phyloP scores from a whole-genome alignment of 2,797 vertebrate genomes.

The Neoniphon sammara region DNA sequence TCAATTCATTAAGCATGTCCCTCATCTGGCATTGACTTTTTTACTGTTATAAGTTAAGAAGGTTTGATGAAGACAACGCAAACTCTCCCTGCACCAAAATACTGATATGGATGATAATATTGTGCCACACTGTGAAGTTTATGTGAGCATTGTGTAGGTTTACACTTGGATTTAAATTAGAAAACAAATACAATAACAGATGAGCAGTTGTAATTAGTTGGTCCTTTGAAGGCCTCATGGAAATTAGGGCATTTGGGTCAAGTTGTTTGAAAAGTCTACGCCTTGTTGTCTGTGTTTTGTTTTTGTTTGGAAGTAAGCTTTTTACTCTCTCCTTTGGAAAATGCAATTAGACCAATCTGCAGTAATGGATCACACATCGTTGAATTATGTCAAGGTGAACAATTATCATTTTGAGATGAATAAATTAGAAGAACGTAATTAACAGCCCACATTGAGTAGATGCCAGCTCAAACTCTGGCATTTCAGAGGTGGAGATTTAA shows the following conservation, averaged over 20 bases:
- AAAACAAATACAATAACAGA: neutral
- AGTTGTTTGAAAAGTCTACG: conserved; percentile 31
- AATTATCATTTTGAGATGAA: conserved; percentile 81
- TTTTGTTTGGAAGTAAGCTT: conserved; percentile 47
- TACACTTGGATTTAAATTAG: too few species aligned
- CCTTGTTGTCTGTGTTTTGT: conserved; percentile 30
- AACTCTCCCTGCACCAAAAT: too few species aligned
- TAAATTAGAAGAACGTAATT: conserved; percentile 81
- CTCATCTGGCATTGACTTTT: too few species aligned
- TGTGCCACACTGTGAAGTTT: too few species aligned
- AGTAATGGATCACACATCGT: conserved; percentile 68
- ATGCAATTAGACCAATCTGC: conserved; percentile 71
- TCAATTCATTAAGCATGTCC: too few species aligned
- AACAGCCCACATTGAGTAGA: conserved; percentile 66
- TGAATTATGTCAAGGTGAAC: conserved; percentile 79
- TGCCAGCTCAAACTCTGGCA: conserved; percentile 62
- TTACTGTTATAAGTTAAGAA: too few species aligned
- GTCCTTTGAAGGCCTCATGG: conserved; percentile 35
- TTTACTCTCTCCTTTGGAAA: conserved; percentile 39
- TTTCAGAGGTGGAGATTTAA: conserved; percentile 73
- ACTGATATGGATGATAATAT: too few species aligned
- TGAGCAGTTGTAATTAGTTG: conserved; percentile 28
- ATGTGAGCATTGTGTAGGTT: too few species aligned
- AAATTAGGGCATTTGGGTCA: conserved; percentile 26
- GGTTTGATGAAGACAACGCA: too few species aligned